These are phyloP conservation scores for Paralichthys olivaceus DNA, from an alignment of 2,113 vertebrate species.

Conservation along the genomic window DNA sequence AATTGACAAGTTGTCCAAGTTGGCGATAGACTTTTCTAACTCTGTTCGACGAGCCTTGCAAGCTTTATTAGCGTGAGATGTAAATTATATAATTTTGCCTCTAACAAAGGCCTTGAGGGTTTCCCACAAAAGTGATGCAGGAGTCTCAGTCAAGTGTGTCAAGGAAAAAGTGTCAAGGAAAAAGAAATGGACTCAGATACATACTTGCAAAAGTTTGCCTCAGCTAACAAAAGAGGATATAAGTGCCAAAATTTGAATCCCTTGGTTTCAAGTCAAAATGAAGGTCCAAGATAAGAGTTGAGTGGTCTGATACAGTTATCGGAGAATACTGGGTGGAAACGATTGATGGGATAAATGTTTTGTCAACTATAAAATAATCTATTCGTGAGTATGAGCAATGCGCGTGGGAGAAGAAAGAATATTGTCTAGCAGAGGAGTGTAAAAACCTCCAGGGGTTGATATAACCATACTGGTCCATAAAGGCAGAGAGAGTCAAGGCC, in stretches of 20 bases:
- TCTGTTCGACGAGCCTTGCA: no score
- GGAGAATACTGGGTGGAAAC: background rate
- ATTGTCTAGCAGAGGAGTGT: no score
- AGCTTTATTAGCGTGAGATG: background rate
- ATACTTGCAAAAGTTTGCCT: no score
- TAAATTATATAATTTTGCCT: background rate
- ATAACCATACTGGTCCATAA: no score
- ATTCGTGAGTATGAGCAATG: no score
- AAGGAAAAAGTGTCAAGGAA: no score
- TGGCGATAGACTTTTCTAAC: no score
- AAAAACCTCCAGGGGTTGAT: no score
- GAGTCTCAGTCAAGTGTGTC: background rate
- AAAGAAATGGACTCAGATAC: background rate
- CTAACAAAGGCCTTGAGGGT: background rate
- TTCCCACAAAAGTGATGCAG: background rate
- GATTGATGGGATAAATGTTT: no score
- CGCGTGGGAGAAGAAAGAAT: no score
- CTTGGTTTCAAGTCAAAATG: background rate
- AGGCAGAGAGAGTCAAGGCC: no score
- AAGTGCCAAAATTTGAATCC: background rate
- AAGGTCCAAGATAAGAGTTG: background rate
- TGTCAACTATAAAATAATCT: no score
- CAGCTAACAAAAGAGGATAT: background rate
- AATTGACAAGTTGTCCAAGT: background rate
- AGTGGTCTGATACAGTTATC: background rate